phyloP scores from a whole-genome alignment of 1,140 invertebrate genomes.

The Helicoverpa zea region DNA sequence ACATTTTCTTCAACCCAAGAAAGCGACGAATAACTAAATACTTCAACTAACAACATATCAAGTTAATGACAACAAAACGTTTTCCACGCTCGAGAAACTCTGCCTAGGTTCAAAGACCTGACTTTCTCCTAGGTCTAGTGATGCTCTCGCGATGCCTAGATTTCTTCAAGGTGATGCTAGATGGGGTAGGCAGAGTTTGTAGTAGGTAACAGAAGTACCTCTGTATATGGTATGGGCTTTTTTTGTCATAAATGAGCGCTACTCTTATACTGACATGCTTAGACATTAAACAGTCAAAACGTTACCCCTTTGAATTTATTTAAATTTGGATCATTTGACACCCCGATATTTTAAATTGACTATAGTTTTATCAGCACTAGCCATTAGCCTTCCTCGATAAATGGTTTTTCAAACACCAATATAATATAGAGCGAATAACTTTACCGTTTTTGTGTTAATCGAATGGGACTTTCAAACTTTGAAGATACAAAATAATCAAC shows the following conservation, averaged over 20 bases:
- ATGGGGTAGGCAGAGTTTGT: neutral
- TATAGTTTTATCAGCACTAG: no score
- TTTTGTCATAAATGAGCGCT: neutral
- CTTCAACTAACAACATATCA: neutral
- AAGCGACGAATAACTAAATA: neutral
- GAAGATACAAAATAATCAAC: neutral
- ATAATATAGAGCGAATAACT: no score
- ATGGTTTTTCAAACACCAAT: no score
- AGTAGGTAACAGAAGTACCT: no score
- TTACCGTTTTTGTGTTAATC: no score
- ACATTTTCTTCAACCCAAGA: no score
- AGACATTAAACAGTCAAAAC: no score
- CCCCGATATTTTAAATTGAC: no score
- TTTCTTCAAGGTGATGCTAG: neutral
- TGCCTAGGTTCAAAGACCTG: constrained; percentile 52
- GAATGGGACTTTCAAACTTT: no score
- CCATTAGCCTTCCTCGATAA: no score
- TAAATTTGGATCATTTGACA: no score
- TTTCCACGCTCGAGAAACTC: constrained; percentile 13
- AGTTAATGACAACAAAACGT: constrained; percentile 12
- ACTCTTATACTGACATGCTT: neutral
- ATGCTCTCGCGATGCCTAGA: constrained; percentile 28
- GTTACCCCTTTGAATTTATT: no score
- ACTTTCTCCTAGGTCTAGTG: constrained; percentile 43
- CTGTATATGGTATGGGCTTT: neutral